Conservation (phyloP, 2,113 vertebrate genomes). For the Tachuris rubrigastra region DNA sequence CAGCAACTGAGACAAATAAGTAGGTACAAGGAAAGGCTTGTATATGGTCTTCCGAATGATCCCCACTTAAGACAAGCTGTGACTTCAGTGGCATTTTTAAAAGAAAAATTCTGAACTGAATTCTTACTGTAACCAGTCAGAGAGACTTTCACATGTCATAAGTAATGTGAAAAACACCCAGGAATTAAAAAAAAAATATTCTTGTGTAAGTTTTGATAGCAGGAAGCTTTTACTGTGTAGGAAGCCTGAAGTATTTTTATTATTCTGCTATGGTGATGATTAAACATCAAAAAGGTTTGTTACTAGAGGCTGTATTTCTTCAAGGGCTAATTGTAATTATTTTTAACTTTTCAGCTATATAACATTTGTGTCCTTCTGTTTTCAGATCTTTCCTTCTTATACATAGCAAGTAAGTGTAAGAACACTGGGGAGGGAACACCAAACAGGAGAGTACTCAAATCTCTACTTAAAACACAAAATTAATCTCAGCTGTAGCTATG, state of each 20-base stretch:
- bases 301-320: neutral
- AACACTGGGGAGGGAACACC: neutral
- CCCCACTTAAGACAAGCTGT: neutral
- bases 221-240: neutral
- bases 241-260: slow-evolving; percentile 1
- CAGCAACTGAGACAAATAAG: neutral
- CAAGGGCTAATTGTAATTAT: neutral
- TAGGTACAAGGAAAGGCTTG: neutral
- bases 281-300: neutral
- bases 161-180: neutral
- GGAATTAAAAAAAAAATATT: neutral
- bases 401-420: neutral
- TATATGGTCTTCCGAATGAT: neutral
- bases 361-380: neutral
- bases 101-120: neutral
- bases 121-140: neutral
- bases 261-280: neutral
- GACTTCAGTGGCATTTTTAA: neutral
- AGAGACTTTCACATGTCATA: neutral
- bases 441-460: neutral
- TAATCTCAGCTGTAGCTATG: neutral
- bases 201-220: neutral
- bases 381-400: neutral
- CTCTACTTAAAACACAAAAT: neutral
- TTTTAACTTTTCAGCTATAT: slow-evolving; percentile 4